Conservation (phyloP, 2,113 vertebrate species). For the Arvicanthis niloticus region DNA sequence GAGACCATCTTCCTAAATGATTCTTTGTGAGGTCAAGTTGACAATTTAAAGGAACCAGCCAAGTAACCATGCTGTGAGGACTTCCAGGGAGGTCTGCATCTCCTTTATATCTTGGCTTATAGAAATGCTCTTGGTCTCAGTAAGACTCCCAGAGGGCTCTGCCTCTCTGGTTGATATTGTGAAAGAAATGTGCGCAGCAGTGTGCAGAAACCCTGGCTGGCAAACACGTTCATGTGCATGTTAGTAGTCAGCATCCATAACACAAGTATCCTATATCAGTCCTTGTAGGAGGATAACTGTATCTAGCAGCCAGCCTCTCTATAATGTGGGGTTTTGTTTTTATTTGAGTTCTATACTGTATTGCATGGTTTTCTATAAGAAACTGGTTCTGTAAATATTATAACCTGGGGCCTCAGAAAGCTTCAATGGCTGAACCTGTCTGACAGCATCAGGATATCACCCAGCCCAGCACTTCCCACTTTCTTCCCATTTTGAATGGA, state of each 20-base stretch:
- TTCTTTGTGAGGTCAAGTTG: not conserved
- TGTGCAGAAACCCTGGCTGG: not conserved
- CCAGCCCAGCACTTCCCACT: too few relatives aligned
- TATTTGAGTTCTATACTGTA: not conserved
- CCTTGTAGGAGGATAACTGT: not conserved
- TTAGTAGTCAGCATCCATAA: not conserved
- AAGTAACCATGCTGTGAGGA: too few relatives aligned
- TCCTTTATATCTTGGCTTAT: not conserved
- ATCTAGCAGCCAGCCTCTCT: too few relatives aligned
- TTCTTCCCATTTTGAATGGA: not conserved
- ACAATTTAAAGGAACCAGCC: not conserved
- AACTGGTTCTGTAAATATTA: not conserved
- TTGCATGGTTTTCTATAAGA: not conserved
- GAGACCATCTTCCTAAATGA: not conserved
- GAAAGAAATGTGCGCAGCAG: not conserved
- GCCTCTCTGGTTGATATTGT: not conserved
- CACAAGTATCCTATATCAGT: not conserved
- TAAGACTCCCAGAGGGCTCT: not conserved
- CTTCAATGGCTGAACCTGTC: not conserved
- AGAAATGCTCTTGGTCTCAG: not conserved
- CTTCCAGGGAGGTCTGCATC: not conserved
- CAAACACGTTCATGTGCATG: not conserved
- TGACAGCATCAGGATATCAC: not conserved
- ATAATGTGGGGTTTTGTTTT: not conserved
- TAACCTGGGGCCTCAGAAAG: not conserved